Evolutionary conservation across 2,113 vertebrate genomes (phyloP).

Genomic region (Cyprinodon variegatus): DNA sequence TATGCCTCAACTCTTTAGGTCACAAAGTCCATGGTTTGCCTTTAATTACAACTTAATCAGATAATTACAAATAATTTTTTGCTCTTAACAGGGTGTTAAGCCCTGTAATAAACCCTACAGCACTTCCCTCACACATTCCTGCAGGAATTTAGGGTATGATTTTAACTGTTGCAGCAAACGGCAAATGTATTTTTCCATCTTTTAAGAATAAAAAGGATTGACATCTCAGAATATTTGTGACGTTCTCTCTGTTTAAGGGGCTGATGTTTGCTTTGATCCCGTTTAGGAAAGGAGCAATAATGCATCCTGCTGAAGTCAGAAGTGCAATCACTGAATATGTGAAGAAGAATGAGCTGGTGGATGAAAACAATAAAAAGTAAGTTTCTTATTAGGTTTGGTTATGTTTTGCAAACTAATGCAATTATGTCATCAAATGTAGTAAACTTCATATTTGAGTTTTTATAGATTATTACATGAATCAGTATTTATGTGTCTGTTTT

Average conservation of each 20-base stretch:
- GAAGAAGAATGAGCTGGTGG: slow-evolving; percentile 89
- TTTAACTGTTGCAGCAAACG: no score
- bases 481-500: background rate
- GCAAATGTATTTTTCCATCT: no score
- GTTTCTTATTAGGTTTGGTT: slow-evolving; percentile 25
- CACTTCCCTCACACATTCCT: background rate
- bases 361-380: slow-evolving; percentile 92
- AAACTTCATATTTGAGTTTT: background rate
- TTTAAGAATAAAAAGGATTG: background rate
- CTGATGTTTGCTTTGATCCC: slow-evolving; percentile 1
- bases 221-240: slow-evolving; percentile 3
- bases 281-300: slow-evolving; percentile 86
- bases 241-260: background rate
- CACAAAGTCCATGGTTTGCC: no score
- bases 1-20: no score
- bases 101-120: background rate
- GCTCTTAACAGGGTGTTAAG: no score
- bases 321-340: slow-evolving; percentile 86
- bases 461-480: no score
- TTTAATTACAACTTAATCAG: no score
- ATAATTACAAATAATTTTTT: no score
- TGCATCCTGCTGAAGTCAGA: slow-evolving; percentile 87
- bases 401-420: background rate
- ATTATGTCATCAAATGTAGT: background rate
- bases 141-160: no score